Percentiles rank a stretch among this genome's conserved stretches.
These are phyloP conservation scores for Creontiades dilutus DNA, from an alignment of 2,888 invertebrate species.

Conservation along the genomic window DNA sequence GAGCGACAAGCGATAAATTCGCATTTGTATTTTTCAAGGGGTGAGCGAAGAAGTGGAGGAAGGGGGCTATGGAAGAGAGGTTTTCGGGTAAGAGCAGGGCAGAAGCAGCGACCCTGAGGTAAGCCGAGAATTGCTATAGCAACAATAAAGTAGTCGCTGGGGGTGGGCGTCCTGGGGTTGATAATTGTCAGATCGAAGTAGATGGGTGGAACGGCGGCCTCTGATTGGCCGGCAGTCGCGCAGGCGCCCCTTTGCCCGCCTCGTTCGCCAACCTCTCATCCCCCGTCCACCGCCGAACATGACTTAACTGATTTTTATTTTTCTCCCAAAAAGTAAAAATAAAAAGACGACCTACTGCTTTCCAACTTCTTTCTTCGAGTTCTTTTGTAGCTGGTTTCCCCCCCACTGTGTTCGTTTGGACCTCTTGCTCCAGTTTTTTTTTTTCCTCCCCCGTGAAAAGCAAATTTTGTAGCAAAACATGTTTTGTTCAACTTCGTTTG, in stretches of 20 bases:
- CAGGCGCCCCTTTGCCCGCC: conserved; percentile 68
- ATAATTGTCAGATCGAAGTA: conserved; percentile 72
- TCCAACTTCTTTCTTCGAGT: conserved; percentile 51
- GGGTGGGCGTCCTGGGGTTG: conserved; percentile 65
- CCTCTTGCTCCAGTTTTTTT: background rate
- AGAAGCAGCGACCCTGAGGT: conserved; percentile 59
- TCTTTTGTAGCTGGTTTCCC: conserved; percentile 43
- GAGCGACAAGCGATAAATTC: conserved; percentile 61
- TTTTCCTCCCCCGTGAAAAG: background rate
- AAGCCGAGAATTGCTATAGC: conserved; percentile 70
- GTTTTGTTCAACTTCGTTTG: conserved; percentile 13
- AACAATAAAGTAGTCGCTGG: conserved; percentile 66
- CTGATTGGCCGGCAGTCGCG: conserved; percentile 72
- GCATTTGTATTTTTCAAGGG: conserved; percentile 58
- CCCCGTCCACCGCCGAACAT: conserved; percentile 37
- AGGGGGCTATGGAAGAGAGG: background rate
- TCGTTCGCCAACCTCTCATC: conserved; percentile 38
- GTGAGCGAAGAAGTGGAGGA: background rate
- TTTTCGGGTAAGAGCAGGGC: background rate
- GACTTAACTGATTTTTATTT: conserved; percentile 69
- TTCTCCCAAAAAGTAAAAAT: conserved; percentile 21
- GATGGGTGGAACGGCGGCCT: conserved; percentile 67
- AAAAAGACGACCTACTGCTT: conserved; percentile 58
- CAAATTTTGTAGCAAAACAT: conserved; percentile 20
- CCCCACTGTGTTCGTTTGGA: conserved; percentile 5